Base-by-base conservation (phyloP, 1,140 invertebrate genomes). In the Diorhabda carinulata region DNA sequence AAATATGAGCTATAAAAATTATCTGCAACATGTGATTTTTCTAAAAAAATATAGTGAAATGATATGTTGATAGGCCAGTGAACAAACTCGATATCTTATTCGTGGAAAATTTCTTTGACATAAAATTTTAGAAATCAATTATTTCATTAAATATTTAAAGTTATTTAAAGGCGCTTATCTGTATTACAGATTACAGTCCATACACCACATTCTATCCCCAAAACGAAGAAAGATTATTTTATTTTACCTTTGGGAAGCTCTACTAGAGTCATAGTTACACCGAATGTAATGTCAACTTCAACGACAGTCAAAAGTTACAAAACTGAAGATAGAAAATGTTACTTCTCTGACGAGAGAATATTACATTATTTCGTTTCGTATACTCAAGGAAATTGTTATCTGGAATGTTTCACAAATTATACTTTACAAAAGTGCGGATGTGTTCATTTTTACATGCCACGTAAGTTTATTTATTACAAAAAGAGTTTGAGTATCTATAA, bases 311-410 rank as follows among this genome's bases (percentile, higher is more conserved):
- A 69, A 73, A 73, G 4, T 77, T 86, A 73, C 73, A 79, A 43
- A 69, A 75, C 44, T 77, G 77, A 45, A 80, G 83, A 84, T 71
- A 83, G 88, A 3, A 86, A 88, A 70, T 90, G 89, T 72, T 90
- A 84, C 78, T 87, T 89, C 57, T 83, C 83, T 57, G 78, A 76
- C 5, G 89, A 90, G 73, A 83, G 87, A 25, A 81, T 83, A 59
- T 80, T 90, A 9, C 81, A 80, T 61, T 76, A 62, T 66, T 80
- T 73, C 67, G 72, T 69, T 52, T 45, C 77, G 7, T 83, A 83
- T 65, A 79, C 80, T 2, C 73, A 78, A 63, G 65, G 66, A 42
- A 82, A 82, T 64, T 83, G 82, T 62, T 69, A 77, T 56, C 47
- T 81, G 4, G 82, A 83, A 66, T 83, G 82, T 69, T 61, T 77